Base-by-base conservation (phyloP, 2,888 invertebrate genomes). In the Rhagophthalmus giganteus region DNA sequence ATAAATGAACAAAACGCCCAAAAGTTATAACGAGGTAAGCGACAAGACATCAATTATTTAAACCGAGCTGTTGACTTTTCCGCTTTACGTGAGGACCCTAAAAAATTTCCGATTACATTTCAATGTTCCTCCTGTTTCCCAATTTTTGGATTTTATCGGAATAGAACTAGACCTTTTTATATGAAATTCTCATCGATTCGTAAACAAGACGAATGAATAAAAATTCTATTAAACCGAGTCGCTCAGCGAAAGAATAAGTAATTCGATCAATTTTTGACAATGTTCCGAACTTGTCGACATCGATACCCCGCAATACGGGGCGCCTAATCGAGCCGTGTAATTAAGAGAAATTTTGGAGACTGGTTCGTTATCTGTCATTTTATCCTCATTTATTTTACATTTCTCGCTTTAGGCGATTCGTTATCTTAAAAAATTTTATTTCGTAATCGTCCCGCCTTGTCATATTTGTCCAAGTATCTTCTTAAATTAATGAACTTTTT, bases 371-470 rank as follows among this genome's bases (percentile, higher is more conserved):
- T 34, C 27, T 14, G 6, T 20, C 27, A 27, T 7, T 44, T 31
- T 33, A 20, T 34, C 26, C 20, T 15, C 35, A 35, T 44, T 44
- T 44, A 16, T 12, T 33, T 27, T 44, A 25, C 39, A 16, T 30
- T n/a, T 32, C 27, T 28, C 35, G 34, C 44, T 33, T 11, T 1
- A 20, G 34, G 44, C 44, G 11, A 25, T 42, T 42, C 33, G 33
- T 42, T 42, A 42, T 27, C 42, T 33, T 13, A 1, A 25, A 42
- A 41, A 9, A 31, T 42, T 24, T 26, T 42, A 32, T 30, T 41
- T 39, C n/a, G n/a, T n/a, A n/a, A n/a, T n/a, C n/a, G n/a, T n/a
- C n/a, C n/a, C n/a, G n/a, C n/a, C n/a, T n/a, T n/a, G n/a, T n/a
- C n/a, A n/a, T n/a, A n/a, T n/a, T n/a, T n/a, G n/a, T n/a, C n/a